These are phyloP conservation scores for Escarpia spicata DNA, from an alignment of 2,888 invertebrate genomes.

Conservation along the genomic window DNA sequence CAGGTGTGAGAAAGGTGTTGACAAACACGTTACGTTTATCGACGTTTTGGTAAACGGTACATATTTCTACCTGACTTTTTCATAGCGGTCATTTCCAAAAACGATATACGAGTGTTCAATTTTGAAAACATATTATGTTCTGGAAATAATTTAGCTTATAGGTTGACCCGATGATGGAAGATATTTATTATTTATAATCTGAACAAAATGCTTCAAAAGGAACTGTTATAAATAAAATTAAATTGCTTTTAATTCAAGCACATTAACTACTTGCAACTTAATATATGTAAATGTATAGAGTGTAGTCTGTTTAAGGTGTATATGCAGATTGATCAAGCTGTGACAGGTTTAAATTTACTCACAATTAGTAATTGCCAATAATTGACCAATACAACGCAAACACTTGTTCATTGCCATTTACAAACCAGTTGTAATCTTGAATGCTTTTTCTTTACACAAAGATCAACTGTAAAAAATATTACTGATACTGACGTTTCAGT, in stretches of 20 bases:
- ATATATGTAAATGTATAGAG: neutral
- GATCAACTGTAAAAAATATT: neutral
- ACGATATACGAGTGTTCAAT: too few species aligned
- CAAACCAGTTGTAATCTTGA: neutral
- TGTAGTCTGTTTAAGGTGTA: neutral
- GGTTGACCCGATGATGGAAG: too few species aligned
- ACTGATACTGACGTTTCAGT: neutral
- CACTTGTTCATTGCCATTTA: too few species aligned
- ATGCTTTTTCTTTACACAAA: neutral
- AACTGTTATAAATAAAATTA: neutral
- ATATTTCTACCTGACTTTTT: too few species aligned
- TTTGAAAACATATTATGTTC: too few species aligned
- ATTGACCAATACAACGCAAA: neutral
- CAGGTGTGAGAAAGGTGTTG: too few species aligned
- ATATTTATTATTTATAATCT: too few species aligned
- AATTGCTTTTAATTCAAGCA: neutral
- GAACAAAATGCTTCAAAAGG: neutral
- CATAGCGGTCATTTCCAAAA: too few species aligned
- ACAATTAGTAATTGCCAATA: neutral
- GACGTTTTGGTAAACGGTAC: too few species aligned
- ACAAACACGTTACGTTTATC: too few species aligned
- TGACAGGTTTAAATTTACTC: neutral
- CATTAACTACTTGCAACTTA: neutral
- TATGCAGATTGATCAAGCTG: neutral
- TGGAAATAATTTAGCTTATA: too few species aligned